A percentile compares a stretch with the other conserved stretches of the same genome.
These are phyloP conservation scores for Xylophagus ater DNA, from an alignment of 2,888 invertebrate genomes.

Conservation along the genomic window DNA sequence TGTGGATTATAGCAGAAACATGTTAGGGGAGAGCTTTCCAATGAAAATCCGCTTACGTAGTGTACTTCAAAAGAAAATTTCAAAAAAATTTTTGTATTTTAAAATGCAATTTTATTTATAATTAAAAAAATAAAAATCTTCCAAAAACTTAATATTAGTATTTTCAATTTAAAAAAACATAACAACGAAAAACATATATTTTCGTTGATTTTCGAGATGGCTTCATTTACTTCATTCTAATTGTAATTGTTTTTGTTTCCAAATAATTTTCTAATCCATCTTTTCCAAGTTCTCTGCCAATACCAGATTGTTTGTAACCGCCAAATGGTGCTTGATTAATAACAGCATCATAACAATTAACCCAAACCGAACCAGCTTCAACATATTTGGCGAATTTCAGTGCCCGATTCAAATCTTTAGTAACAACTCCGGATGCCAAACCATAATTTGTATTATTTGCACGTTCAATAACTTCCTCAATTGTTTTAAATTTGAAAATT, in stretches of 20 bases:
- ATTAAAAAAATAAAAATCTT: too few relatives aligned
- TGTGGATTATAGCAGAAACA: too few relatives aligned
- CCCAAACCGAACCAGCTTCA: conserved; percentile 73
- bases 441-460: conserved; percentile 74
- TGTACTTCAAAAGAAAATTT: too few relatives aligned
- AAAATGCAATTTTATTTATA: too few relatives aligned
- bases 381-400: conserved; percentile 61
- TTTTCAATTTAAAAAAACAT: too few relatives aligned
- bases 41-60: too few relatives aligned
- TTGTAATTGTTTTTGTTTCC: conserved; percentile 65
- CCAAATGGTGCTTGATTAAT: conserved; percentile 71
- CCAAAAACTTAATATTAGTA: too few relatives aligned
- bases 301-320: conserved; percentile 77
- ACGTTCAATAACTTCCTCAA: conserved; percentile 71
- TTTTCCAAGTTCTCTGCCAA: conserved; percentile 73
- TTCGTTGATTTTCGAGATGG: too few relatives aligned
- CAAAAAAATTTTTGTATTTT: too few relatives aligned
- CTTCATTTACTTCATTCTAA: too few relatives aligned
- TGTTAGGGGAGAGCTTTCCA: too few relatives aligned
- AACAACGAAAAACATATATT: too few relatives aligned
- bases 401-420: conserved; percentile 67
- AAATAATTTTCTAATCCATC: conserved; percentile 67
- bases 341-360: conserved; percentile 40
- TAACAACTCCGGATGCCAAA: conserved; percentile 71
- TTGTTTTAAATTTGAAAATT: conserved; percentile 64